Percentiles rank a stretch among this genome's conserved stretches.
These are phyloP conservation scores for Leptinotarsa juncta DNA, from an alignment of 2,888 invertebrate genomes.

Conservation along the genomic window DNA sequence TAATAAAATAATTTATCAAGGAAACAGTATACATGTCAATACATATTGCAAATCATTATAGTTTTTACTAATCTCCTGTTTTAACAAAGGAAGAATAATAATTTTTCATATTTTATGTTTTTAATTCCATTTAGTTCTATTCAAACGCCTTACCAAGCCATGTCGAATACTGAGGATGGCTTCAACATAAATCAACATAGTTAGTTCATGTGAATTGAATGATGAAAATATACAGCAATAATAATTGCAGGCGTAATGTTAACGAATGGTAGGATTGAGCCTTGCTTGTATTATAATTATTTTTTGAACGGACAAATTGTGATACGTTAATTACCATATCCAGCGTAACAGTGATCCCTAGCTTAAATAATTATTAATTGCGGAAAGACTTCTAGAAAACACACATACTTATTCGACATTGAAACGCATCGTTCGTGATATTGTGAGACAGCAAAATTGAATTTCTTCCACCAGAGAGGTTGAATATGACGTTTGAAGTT, in stretches of 20 bases:
- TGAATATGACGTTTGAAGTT: no score
- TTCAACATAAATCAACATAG: background rate
- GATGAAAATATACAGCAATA: background rate
- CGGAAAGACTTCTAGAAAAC: conserved; percentile 37
- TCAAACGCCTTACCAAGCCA: no score
- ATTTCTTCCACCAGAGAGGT: no score
- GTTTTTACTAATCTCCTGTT: no score
- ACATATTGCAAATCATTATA: no score
- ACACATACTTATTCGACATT: conserved; percentile 30
- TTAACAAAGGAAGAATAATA: no score
- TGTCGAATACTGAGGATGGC: no score
- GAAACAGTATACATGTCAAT: no score
- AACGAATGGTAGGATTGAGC: conserved; percentile 12
- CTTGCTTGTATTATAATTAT: conserved; percentile 25
- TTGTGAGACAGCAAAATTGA: background rate
- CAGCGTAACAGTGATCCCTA: conserved; percentile 33
- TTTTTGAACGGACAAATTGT: conserved; percentile 33
- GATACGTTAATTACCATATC: conserved; percentile 31
- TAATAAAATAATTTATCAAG: no score
- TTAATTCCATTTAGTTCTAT: no score
- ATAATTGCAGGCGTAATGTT: background rate
- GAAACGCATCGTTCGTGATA: background rate
- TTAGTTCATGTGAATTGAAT: background rate
- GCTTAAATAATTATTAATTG: conserved; percentile 35
- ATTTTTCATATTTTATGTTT: no score